Evolutionary conservation across 2,113 vertebrate species (phyloP), one percentile per base, ranked within the genome.

Genomic region (Eupsittula cactorum): DNA sequence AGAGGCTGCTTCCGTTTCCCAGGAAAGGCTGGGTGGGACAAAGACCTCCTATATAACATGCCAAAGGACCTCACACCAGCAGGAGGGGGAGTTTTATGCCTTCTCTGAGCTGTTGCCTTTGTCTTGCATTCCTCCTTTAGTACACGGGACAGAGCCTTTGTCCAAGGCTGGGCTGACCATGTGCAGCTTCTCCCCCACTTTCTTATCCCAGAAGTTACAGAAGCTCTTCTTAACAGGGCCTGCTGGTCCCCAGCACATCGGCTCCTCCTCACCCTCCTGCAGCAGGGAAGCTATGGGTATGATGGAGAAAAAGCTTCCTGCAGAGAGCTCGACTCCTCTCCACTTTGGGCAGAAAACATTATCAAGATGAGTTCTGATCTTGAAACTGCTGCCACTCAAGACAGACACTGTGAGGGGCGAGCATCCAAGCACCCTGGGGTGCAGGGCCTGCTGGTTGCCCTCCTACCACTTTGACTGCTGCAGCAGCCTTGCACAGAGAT

Each of bases 51-150:
- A 50, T 81, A 59, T 28, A 70, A 90, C 79, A 78, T 2, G 23
- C 79, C 68, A 90, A 59, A 96, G 85, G 90, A 96, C 85, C 75
- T 90, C 90, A 94, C 92, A 86, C 14, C 84, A 92, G 94, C 90
- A 95, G 81, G 81, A 95, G 86, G 89, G 50, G 80, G 79, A 88
- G 83, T 89, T 91, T 93, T 87, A 81, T 91, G 91, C 86, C 33
- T 91, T 92, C 64, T 46, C 24, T 1, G 5, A 20, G 24, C 60
- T 17, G 9, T 35, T 81, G 80, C 84, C 71, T 96, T 95, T 96
- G 92, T 95, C 57, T 71, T 71, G 74, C 68, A 90, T 88, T 96
- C 86, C 69, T 84, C 39, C 83, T 77, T 78, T 93, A 79, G 88
- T 50, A 68, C 64, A 86, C 62, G 64, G 81, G 52, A 94, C 73